phyloP scores from a whole-genome alignment of 2,797 vertebrate species.

The Cheracebus regulus region DNA sequence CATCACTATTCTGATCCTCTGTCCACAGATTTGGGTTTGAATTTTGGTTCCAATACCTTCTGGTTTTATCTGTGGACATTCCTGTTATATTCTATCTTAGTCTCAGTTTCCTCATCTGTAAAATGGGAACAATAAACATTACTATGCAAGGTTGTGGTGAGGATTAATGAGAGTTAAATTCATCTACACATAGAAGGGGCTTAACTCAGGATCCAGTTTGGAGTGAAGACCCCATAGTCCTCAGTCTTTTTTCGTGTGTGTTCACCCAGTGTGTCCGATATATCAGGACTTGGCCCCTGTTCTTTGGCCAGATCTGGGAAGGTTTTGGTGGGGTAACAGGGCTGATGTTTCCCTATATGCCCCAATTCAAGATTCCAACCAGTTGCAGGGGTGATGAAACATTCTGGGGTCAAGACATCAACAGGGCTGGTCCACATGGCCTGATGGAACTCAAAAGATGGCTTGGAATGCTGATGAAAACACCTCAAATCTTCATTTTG shows the following conservation, averaged over 20 bases:
- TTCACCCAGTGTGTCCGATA: background rate
- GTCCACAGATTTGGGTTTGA: background rate
- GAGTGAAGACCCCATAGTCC: accelerated
- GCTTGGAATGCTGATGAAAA: background rate
- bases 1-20: background rate
- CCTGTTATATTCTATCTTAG: background rate
- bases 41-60: background rate
- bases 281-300: background rate
- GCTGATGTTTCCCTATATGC: background rate
- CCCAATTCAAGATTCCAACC: background rate
- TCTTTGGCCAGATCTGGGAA: background rate
- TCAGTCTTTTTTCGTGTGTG: background rate
- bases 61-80: background rate
- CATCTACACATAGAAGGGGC: accelerated
- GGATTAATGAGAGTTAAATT: background rate
- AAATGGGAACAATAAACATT: background rate
- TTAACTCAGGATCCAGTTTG: background rate
- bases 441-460: background rate
- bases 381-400: background rate
- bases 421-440: background rate
- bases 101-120: constrained; percentile 11
- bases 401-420: background rate
- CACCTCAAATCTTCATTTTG: background rate
- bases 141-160: accelerated
- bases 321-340: background rate